Evolutionary conservation across 2,113 vertebrate species (phyloP), one percentile per base, ranked within the genome.

Genomic region (Macquaria ambigua): DNA sequence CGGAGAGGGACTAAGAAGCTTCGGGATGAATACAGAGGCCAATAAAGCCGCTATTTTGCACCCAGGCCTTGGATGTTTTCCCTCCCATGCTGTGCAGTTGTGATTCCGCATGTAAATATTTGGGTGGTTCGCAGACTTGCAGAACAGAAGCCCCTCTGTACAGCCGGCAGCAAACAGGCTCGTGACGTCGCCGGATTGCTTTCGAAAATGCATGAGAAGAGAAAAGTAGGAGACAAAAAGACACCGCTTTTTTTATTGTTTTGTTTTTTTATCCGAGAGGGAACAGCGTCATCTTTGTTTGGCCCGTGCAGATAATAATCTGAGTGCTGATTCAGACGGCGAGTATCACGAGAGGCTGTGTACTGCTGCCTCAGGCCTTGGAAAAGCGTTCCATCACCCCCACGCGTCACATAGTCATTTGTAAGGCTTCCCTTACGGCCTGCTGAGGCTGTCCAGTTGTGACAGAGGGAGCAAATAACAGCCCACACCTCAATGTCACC

Each of bases 101-200:
- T 89, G 84, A 91, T 82, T 84, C 72, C 9, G 61, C 87, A 83
- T 93, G 92, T 93, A 86, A 94, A 94, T 94, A 95, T 95, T 93
- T 93, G 90, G 75, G 58, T 16, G 83, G 79, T 67, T 71, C 8
- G 39, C 77, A 79, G 86, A 86, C 79, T 41, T 8, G 11, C 21
- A 28, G 88, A 90, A 95, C 92, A 93, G 88, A 91, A 89, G 90
- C 74, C n/a, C 73, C 89, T 90, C 89, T 93, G 89, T 93, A 59
- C 46, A 7, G 79, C 63, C 28, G 53, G 53, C 71, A 92, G 89
- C 61, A 79, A 87, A 83, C 50, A 1, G 74, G 76, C 90, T 72
- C 9, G 72, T 92, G 92, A 91, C 66, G 64, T 74, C 11, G 18
- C 15, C n/a, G 28, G 61, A 64, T 68, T 10, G 48, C 81, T 85